Evolutionary conservation across 64 coral and sea anemone species (phyloP).

Genomic region (Actinia tenebrosa): DNA sequence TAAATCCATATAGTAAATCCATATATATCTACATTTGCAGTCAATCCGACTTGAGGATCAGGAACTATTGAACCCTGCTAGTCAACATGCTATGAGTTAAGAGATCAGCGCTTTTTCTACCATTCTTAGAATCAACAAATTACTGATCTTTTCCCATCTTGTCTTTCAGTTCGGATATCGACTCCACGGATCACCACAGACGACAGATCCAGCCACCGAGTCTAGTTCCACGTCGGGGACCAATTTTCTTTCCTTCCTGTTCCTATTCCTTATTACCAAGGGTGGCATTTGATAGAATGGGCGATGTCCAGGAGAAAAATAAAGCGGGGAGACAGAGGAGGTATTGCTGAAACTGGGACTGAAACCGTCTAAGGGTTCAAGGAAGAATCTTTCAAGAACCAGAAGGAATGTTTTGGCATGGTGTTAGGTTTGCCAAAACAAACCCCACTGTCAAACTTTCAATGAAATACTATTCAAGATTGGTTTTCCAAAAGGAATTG

Average conservation of each 20-base stretch:
- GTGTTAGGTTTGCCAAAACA: background rate
- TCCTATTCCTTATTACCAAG: background rate
- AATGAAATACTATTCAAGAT: background rate
- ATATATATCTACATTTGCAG: too few species aligned
- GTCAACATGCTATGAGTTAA: too few species aligned
- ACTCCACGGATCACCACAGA: too few species aligned
- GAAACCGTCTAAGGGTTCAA: background rate
- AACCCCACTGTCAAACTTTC: background rate
- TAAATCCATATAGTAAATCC: too few species aligned
- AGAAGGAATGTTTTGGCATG: background rate
- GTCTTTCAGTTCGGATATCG: background rate
- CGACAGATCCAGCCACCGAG: too few species aligned
- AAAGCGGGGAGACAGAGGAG: background rate
- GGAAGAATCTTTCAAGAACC: background rate
- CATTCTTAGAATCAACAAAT: too few species aligned
- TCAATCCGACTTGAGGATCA: too few species aligned
- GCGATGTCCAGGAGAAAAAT: background rate
- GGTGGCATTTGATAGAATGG: background rate
- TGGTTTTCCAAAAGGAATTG: background rate
- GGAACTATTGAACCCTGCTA: too few species aligned
- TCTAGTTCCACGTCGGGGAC: too few species aligned
- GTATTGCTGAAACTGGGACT: background rate
- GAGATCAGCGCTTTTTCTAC: too few species aligned
- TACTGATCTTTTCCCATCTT: background rate
- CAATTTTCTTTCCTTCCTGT: background rate